phyloP scores from a whole-genome alignment of 1,140 invertebrate species.

The Pectinophora gossypiella region DNA sequence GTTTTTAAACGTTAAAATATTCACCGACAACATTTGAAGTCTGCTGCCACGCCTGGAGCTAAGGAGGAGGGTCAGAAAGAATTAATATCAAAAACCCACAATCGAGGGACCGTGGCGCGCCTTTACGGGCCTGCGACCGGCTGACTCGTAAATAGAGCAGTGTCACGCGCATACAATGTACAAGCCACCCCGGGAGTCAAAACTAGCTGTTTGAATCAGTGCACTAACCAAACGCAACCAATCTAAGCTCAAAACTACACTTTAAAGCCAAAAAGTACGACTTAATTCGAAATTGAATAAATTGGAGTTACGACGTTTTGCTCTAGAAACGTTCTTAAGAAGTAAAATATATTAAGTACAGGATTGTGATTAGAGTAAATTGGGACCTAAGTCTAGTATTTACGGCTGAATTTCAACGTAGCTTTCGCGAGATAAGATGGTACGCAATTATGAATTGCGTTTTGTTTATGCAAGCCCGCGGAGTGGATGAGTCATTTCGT shows the following conservation, averaged over 20 bases:
- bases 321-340: not conserved
- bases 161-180: conserved; percentile 64
- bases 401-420: conserved; percentile 22
- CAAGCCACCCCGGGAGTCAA: conserved; percentile 63
- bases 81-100: conserved; percentile 8
- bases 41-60: no score
- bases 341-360: not conserved
- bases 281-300: conserved; percentile 6
- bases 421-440: conserved; percentile 16
- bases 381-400: not conserved
- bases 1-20: no score
- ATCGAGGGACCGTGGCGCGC: conserved; percentile 23
- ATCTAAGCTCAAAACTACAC: conserved; percentile 12
- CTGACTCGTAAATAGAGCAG: conserved; percentile 63
- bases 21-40: no score
- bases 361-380: not conserved
- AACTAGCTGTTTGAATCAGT: conserved; percentile 52
- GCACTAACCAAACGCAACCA: conserved; percentile 18
- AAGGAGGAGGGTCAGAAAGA: no score
- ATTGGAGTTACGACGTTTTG: conserved; percentile 3
- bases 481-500: conserved; percentile 45
- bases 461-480: conserved; percentile 27
- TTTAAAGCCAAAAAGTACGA: conserved; percentile 3
- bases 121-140: conserved; percentile 37
- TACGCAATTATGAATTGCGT: conserved; percentile 36